Evolutionary conservation across 2,888 invertebrate genomes (phyloP).

Genomic region (Hydroisotoma schaefferi): DNA sequence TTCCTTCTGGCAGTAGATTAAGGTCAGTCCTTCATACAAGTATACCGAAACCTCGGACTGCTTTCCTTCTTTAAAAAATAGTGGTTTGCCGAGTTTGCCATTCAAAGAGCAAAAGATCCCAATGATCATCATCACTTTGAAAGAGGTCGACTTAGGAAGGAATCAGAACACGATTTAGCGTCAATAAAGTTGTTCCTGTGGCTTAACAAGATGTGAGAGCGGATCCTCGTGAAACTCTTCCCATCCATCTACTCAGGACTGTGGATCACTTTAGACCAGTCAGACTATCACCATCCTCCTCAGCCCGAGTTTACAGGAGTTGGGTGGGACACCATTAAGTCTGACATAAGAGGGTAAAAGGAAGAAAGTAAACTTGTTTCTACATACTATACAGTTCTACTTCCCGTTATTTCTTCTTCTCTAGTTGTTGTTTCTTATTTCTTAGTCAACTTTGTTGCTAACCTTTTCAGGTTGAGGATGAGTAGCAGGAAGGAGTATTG

Average conservation of each 20-base stretch:
- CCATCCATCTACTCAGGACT: background rate
- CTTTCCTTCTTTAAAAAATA: too few relatives aligned
- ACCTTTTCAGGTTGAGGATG: background rate
- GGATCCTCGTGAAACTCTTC: background rate
- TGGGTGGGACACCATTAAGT: background rate
- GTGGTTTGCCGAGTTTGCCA: too few relatives aligned
- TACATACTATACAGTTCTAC: too few relatives aligned
- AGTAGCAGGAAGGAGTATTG: background rate
- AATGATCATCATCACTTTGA: background rate
- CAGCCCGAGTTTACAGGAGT: background rate
- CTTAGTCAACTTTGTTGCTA: background rate
- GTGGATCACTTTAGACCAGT: background rate
- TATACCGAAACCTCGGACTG: too few relatives aligned
- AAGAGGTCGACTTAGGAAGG: background rate
- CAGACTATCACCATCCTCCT: background rate
- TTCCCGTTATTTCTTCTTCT: too few relatives aligned
- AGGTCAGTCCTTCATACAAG: too few relatives aligned
- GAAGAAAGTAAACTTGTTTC: background rate
- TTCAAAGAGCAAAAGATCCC: background rate
- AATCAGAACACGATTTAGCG: background rate
- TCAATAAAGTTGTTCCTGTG: background rate
- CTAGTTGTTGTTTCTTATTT: background rate
- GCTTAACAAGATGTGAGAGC: background rate
- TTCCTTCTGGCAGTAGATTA: too few relatives aligned
- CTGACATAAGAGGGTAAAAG: background rate